Base-by-base conservation (phyloP, 2,888 invertebrate species). In the Ectemnius cavifrons region DNA sequence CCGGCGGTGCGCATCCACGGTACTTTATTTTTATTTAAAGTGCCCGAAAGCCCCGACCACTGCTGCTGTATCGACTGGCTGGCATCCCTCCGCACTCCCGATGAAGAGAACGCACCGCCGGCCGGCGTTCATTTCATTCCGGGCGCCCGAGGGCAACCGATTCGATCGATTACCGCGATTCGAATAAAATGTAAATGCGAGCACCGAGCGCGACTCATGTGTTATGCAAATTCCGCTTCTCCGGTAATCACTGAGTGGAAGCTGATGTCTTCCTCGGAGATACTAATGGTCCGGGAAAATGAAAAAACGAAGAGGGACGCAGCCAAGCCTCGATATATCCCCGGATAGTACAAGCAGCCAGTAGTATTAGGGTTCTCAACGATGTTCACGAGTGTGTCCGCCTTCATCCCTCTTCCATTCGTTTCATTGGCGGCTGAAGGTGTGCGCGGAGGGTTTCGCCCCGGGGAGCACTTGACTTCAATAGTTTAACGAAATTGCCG, bases 1-100 rank as follows among this genome's bases (percentile, higher is more conserved):
- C 83, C 84, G 83, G 86, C 84, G 81, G 80, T 79, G 75, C 85
- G 78, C 83, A 83, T 84, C 82, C 81, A 81, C 81, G 84, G 84
- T 78, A 88, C 85, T 89, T 89, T 88, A 90, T 90, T 90, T 90
- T 90, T 90, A 90, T 90, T 90, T 85, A 89, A 89, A 90, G 84
- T 86, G 79, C 84, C n/a, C 74, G 76, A 67, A 71, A 60, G 73
- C 81, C 75, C 45, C 73, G 67, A 66, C 60, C 64, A 47, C 27
- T 23, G 47, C 28, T 18, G 65, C 52, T 47, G 62, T 56, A 47
- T 56, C 67, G 46, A 61, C 62, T 58, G 56, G 73, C 56, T 64
- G 63, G 73, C 70, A 46, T 56, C 57, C 20, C 56, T 70, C 61
- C 20, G 11, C 68, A 63, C 59, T 69, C 37, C 37, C 37, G 37